Percentiles rank a stretch among this genome's conserved stretches.
Evolutionary conservation across 1,140 invertebrate genomes (phyloP).

Genomic region (Armadillidium nasatum): DNA sequence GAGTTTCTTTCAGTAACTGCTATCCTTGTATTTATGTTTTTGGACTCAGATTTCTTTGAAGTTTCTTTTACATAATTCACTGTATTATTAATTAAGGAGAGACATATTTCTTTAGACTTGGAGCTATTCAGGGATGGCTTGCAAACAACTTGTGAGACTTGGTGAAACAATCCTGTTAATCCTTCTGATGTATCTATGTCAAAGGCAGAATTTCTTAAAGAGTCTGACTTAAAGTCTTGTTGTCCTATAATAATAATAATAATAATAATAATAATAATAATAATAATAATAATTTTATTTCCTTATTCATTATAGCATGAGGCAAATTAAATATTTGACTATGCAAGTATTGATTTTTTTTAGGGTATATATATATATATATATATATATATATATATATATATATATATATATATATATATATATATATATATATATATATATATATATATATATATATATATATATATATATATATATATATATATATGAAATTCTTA

Average conservation of each 20-base stretch:
- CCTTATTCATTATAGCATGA: too few relatives aligned
- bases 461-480: too few relatives aligned
- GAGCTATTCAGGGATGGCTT: background rate
- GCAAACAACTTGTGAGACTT: conserved; percentile 3
- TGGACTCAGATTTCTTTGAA: background rate
- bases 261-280: background rate
- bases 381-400: too few relatives aligned
- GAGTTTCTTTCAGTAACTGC: background rate
- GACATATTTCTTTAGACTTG: background rate
- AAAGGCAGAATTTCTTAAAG: background rate
- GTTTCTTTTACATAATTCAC: background rate
- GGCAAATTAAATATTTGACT: too few relatives aligned
- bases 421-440: too few relatives aligned
- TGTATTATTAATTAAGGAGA: background rate
- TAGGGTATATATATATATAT: too few relatives aligned
- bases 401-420: too few relatives aligned
- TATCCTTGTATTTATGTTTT: conserved; percentile 14
- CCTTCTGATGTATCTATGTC: background rate
- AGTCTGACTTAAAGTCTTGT: background rate
- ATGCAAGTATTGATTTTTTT: too few relatives aligned
- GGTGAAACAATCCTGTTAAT: background rate
- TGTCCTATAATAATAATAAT: background rate
- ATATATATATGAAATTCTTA: too few relatives aligned
- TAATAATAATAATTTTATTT: too few relatives aligned
- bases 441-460: too few relatives aligned